phyloP scores from a whole-genome alignment of 2,797 vertebrate genomes.

The Hydrophis major region DNA sequence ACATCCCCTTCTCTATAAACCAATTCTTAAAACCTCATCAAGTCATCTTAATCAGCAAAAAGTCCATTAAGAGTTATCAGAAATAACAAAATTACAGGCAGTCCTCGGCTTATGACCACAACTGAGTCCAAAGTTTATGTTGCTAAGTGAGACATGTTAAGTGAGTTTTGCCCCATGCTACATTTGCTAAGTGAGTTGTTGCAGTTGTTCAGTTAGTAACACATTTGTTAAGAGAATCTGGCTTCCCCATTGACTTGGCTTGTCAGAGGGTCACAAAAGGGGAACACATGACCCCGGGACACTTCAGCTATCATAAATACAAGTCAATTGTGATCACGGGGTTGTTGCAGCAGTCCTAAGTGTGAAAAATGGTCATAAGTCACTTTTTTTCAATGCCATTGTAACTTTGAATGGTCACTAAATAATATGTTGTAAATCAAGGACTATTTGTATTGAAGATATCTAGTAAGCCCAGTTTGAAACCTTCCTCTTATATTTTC shows the following conservation, averaged over 20 bases:
- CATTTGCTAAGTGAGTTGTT: not conserved
- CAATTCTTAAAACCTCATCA: not conserved
- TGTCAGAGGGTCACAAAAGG: not conserved
- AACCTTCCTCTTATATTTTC: not conserved
- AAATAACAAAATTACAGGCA: not conserved
- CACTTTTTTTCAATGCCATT: not conserved
- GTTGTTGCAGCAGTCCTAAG: too few species aligned
- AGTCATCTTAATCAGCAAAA: not conserved
- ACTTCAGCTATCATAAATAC: too few species aligned
- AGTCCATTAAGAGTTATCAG: not conserved
- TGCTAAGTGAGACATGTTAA: not conserved
- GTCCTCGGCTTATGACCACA: not conserved
- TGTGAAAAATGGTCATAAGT: too few species aligned
- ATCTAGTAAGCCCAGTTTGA: not conserved
- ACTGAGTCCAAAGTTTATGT: not conserved
- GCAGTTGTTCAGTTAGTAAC: not conserved
- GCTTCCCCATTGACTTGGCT: not conserved
- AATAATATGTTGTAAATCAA: not conserved
- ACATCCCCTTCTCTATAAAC: not conserved
- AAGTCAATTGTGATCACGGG: too few species aligned
- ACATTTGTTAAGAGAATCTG: not conserved
- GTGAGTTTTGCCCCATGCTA: not conserved
- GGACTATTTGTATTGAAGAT: not conserved
- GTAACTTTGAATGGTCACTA: not conserved
- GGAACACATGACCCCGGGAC: not conserved